phyloP scores from a whole-genome alignment of 2,888 invertebrate species.

The Coecobrya sp. region DNA sequence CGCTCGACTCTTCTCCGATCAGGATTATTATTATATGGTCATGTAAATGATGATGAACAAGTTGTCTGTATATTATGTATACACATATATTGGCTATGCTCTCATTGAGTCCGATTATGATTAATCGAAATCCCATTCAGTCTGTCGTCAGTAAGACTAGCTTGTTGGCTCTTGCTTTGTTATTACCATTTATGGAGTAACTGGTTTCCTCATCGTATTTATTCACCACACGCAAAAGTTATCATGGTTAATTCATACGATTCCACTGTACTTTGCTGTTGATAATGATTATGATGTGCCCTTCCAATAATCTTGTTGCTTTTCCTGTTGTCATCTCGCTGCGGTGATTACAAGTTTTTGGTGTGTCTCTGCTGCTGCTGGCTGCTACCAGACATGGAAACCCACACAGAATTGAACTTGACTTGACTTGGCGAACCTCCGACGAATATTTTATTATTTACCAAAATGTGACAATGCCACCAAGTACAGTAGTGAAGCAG shows the following conservation, averaged over 20 bases:
- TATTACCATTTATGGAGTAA: constrained; percentile 2
- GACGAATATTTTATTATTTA: background rate
- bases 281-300: constrained; percentile 30
- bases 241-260: constrained; percentile 85
- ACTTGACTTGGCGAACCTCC: background rate
- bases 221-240: constrained; percentile 85
- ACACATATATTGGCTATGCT: background rate
- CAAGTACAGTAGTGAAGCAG: background rate
- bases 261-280: no score
- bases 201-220: constrained; percentile 13
- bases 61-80: background rate
- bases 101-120: constrained; percentile 74
- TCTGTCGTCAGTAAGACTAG: constrained; percentile 35
- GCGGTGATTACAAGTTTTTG: constrained; percentile 38
- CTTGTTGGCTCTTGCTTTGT: constrained; percentile 17
- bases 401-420: background rate
- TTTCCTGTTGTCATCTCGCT: constrained; percentile 41
- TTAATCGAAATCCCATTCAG: constrained; percentile 84
- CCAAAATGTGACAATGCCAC: background rate
- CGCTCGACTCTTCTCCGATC: background rate
- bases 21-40: no score
- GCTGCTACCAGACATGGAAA: background rate
- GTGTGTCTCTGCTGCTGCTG: background rate
- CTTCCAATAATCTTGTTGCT: constrained; percentile 63
- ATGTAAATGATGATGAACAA: no score